Percentiles rank a stretch among this genome's conserved stretches.
phyloP scores from a whole-genome alignment of 1,140 invertebrate species.

The Amphibalanus amphitrite region DNA sequence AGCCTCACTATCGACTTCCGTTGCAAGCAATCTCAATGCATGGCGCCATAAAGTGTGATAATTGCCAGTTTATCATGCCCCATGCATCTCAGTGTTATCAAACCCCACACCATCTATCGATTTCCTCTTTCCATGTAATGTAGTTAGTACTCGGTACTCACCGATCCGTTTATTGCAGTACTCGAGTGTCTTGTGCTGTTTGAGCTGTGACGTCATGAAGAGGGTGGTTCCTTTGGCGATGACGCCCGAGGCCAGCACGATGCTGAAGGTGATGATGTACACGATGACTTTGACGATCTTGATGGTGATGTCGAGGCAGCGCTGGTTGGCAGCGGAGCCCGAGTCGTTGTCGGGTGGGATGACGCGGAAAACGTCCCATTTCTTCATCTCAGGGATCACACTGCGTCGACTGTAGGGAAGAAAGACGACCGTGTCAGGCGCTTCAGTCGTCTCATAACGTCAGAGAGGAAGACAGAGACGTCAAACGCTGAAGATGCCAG shows the following conservation, averaged over 20 bases:
- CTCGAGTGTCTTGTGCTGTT: slow-evolving; percentile 46
- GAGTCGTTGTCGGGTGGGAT: slow-evolving; percentile 71
- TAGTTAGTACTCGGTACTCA: too few relatives aligned
- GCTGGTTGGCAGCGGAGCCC: slow-evolving; percentile 69
- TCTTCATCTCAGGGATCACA: slow-evolving; percentile 62
- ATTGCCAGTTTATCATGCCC: too few relatives aligned
- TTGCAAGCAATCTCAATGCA: too few relatives aligned
- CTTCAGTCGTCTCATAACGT: too few relatives aligned
- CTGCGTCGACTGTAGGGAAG: slow-evolving; percentile 50
- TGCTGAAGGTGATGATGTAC: slow-evolving; percentile 63
- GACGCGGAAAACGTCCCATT: slow-evolving; percentile 87
- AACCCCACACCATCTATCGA: too few relatives aligned
- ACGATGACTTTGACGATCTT: slow-evolving; percentile 68
- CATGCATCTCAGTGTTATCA: too few relatives aligned
- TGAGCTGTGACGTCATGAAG: slow-evolving; percentile 79
- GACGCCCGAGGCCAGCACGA: slow-evolving; percentile 62
- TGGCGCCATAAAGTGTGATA: too few relatives aligned
- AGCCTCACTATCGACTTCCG: too few relatives aligned
- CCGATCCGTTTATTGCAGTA: slow-evolving; percentile 54
- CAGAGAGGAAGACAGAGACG: too few relatives aligned
- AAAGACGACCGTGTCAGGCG: too few relatives aligned
- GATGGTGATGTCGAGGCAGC: slow-evolving; percentile 65
- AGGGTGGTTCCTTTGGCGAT: slow-evolving; percentile 68
- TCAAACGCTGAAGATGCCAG: too few relatives aligned
- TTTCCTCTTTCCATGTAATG: too few relatives aligned